Conservation (phyloP, 2,113 vertebrate species). For the Sapayoa aenigma region DNA sequence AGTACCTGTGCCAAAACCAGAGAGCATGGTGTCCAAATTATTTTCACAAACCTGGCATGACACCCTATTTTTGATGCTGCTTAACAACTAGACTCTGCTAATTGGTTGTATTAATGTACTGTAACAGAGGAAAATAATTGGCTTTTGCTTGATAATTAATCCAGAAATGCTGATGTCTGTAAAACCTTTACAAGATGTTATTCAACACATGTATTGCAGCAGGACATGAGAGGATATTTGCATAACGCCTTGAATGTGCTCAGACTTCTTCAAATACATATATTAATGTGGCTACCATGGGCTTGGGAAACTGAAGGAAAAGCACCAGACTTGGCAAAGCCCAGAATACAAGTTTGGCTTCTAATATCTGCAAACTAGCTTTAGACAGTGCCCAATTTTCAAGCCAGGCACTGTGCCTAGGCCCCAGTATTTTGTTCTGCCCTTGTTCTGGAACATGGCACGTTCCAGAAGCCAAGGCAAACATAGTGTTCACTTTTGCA, state of each 20-base stretch:
- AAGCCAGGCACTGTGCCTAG: constrained; percentile 10
- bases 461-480: constrained; percentile 49
- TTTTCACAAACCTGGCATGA: neutral
- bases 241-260: neutral
- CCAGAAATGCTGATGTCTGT: fast-evolving
- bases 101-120: neutral
- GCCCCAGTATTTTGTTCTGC: constrained; percentile 33
- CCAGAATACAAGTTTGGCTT: neutral
- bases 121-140: neutral
- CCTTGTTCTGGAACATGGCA: neutral
- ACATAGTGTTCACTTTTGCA: constrained; percentile 31
- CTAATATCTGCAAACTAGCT: neutral
- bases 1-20: neutral
- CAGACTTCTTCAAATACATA: neutral
- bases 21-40: neutral
- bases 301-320: constrained; percentile 16
- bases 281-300: neutral
- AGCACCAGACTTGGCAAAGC: constrained; percentile 23
- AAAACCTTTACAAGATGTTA: neutral
- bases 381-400: neutral
- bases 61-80: neutral
- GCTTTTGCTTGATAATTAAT: neutral
- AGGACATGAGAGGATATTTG: neutral
- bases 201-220: neutral
- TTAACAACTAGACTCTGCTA: neutral